A percentile compares a stretch with the other conserved stretches of the same genome.
Conservation (phyloP, 2,113 vertebrate genomes). For the Mus pahari region DNA sequence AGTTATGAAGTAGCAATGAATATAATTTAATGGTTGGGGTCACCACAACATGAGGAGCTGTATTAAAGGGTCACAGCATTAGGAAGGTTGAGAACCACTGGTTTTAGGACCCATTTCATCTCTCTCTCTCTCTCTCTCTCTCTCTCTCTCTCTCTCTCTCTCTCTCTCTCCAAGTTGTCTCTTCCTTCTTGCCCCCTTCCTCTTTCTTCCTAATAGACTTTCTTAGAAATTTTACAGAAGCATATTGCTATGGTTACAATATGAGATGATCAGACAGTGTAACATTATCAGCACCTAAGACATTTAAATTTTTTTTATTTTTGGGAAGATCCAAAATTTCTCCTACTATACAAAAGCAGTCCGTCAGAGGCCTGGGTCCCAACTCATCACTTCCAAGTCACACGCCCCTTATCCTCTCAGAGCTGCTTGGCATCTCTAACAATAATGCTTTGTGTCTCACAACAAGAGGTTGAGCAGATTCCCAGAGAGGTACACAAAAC, state of each 20-base stretch:
- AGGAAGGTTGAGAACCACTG: neutral
- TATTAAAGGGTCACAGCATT: neutral
- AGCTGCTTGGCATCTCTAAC: neutral
- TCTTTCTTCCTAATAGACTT: neutral
- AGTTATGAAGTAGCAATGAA: neutral
- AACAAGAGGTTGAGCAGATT: neutral
- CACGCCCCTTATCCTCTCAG: neutral
- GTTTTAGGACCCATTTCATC: neutral
- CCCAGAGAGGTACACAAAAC: too few relatives aligned
- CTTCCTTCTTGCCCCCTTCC: neutral
- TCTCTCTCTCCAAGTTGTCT: neutral
- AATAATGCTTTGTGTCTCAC: neutral
- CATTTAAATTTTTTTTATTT: neutral
- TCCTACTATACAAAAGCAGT: neutral
- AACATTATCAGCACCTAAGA: neutral
- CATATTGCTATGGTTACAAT: neutral
- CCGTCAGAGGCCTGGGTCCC: neutral
- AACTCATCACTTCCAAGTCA: neutral
- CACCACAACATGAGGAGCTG: neutral
- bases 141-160: neutral
- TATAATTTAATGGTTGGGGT: neutral
- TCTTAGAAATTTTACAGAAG: neutral
- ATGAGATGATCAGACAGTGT: neutral
- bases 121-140: neutral
- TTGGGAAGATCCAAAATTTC: neutral